phyloP scores from a whole-genome alignment of 1,140 invertebrate genomes.

The Procambarus clarkii region DNA sequence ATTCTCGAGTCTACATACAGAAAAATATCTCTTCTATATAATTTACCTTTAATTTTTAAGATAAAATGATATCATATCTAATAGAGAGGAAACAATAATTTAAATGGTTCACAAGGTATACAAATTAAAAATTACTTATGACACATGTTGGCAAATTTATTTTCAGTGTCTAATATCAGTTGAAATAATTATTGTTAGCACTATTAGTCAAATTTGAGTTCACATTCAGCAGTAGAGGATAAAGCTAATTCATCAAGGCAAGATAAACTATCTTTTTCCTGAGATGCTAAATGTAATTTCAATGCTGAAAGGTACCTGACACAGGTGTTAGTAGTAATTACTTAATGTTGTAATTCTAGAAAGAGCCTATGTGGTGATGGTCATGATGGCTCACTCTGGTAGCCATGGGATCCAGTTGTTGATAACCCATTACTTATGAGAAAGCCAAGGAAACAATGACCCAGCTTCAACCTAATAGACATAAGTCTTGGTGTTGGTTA shows the following conservation, averaged over 20 bases:
- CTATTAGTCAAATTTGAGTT: background rate
- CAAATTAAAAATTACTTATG: background rate
- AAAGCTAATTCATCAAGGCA: background rate
- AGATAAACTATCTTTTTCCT: background rate
- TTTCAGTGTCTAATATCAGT: background rate
- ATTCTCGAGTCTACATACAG: background rate
- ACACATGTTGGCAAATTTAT: background rate
- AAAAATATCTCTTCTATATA: background rate
- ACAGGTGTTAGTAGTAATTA: too few relatives aligned
- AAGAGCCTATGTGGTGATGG: background rate
- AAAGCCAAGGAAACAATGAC: too few relatives aligned
- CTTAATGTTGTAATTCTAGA: too few relatives aligned
- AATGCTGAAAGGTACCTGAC: too few relatives aligned
- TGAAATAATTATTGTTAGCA: background rate
- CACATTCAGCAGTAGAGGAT: background rate
- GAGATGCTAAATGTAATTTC: background rate
- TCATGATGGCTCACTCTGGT: background rate
- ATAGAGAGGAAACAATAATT: background rate
- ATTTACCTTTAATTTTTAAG: background rate
- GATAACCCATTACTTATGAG: background rate
- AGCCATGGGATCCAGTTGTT: background rate
- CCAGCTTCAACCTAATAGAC: too few relatives aligned
- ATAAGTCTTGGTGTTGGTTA: too few relatives aligned
- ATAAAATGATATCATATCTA: background rate
- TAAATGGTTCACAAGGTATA: background rate